Evolutionary conservation across 1,140 invertebrate species (phyloP), one percentile per base, ranked within the genome.

Genomic region (Brachystomella parvula): DNA sequence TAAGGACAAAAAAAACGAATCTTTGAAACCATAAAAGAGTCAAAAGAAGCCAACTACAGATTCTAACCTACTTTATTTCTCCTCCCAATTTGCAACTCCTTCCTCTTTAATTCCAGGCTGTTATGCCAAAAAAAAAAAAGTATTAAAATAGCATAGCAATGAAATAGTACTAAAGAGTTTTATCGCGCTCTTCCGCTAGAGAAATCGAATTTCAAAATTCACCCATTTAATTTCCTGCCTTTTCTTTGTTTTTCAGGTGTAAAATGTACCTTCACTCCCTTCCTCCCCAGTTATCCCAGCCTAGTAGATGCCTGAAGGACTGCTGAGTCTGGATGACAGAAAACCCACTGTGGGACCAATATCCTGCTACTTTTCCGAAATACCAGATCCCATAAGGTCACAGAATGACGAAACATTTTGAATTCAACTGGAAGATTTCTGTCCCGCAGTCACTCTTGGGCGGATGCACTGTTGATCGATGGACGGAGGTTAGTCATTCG

Each of bases 341-440:
- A 9, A 53, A 12, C 12, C 49, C 24, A 12, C 9, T n/a, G 39
- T 53, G 49, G 49, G 49, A 53, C 49, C 49, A 53, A 53, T 24
- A 12, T 53, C 49, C 12, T 26, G 24, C 6, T 53, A 53, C 19
- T 39, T 24, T 26, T 53, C 49, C 6, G 49, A 6, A 24, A 6
- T 6, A 15, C 49, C 24, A 6, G 3, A 17, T 6, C 49, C 21
- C 9, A 53, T 19, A 15, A 53, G 24, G 49, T 15, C 6, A 1
- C 28, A 70, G 28, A 47, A 96, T 96, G 95, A 97, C 96, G 72
- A 99, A 99, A 80, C 90, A 89, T 77, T 97, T 94, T 81, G 95
- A 98, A 75, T 99, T 98, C 83, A 92, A 95, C 82, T 99, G 96
- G 96, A 89, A 89, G 76, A 90, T 93, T 71, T 86, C 90, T 59